Percentiles rank a stretch among this genome's conserved stretches.
Conservation (phyloP, 2,113 vertebrate genomes). For the Serinus canaria region DNA sequence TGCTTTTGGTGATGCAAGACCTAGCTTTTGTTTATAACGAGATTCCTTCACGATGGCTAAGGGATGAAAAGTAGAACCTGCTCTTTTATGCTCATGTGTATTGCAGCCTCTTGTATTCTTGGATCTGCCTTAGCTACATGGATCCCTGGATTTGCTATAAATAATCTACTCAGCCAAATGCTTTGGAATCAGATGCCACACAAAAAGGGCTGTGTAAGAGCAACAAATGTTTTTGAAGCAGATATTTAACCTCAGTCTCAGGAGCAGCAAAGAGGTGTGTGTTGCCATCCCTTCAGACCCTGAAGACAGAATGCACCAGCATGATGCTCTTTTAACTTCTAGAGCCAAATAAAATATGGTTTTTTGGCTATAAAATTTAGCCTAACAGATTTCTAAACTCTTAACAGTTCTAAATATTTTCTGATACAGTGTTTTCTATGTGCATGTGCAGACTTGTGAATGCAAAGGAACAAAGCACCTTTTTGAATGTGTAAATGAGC, state of each 20-base stretch:
- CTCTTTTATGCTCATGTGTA: accelerated
- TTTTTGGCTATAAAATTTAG: not conserved
- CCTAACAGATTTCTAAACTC: not conserved
- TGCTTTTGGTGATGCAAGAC: not conserved
- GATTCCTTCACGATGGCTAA: not conserved
- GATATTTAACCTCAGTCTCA: not conserved
- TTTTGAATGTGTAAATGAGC: not conserved
- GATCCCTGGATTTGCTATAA: not conserved
- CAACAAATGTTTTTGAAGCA: not conserved
- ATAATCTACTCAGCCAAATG: not conserved
- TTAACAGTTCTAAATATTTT: not conserved
- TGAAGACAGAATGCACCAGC: not conserved
- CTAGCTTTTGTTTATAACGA: not conserved
- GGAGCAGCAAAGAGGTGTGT: not conserved
- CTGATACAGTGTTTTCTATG: not conserved
- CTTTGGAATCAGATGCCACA: not conserved
- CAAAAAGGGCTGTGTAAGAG: not conserved
- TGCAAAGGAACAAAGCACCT: not conserved
- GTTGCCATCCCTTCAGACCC: not conserved
- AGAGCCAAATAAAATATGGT: not conserved
- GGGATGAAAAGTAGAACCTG: not conserved
- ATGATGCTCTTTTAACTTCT: not conserved
- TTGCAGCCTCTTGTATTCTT: not conserved
- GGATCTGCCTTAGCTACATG: not conserved
- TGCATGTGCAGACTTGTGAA: not conserved